Conservation (phyloP, 2,888 invertebrate genomes). For the Portevinia maculata region DNA sequence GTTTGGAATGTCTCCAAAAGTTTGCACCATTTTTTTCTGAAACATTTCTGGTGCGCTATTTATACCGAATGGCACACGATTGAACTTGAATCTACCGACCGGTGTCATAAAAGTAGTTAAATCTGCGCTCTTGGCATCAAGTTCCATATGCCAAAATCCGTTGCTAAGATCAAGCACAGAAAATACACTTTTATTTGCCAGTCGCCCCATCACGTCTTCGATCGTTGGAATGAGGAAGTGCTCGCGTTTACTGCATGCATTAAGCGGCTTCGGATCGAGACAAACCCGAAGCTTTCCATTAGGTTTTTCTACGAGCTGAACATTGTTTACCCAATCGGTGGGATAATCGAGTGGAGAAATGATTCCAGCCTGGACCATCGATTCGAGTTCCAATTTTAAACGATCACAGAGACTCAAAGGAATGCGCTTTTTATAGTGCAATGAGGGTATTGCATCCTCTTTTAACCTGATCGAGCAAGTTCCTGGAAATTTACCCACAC, state of each 20-base stretch:
- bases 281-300: slow-evolving; percentile 76
- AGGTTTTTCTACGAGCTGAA: slow-evolving; percentile 49
- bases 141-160: slow-evolving; percentile 68
- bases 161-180: slow-evolving; percentile 18
- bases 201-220: too few relatives aligned
- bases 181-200: slow-evolving; percentile 17
- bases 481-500: slow-evolving; percentile 42
- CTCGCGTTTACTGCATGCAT: slow-evolving; percentile 71
- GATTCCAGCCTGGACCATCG: slow-evolving; percentile 52
- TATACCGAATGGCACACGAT: slow-evolving; percentile 77
- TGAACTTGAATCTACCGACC: slow-evolving; percentile 76
- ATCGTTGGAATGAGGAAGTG: too few relatives aligned
- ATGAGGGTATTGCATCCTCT: slow-evolving; percentile 45
- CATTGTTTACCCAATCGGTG: slow-evolving; percentile 66
- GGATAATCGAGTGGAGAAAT: slow-evolving; percentile 67
- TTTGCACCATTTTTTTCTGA: slow-evolving; percentile 75
- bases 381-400: slow-evolving; percentile 48
- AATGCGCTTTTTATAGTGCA: slow-evolving; percentile 64
- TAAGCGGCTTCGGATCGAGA: slow-evolving; percentile 75
- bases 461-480: slow-evolving; percentile 39
- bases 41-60: slow-evolving; percentile 77
- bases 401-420: slow-evolving; percentile 30
- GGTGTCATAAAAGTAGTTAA: slow-evolving; percentile 75
- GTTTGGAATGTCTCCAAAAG: slow-evolving; percentile 77
- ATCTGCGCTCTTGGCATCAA: slow-evolving; percentile 69